These are phyloP conservation scores for Trachelus tabidus DNA, from an alignment of 2,888 invertebrate species.

Conservation along the genomic window DNA sequence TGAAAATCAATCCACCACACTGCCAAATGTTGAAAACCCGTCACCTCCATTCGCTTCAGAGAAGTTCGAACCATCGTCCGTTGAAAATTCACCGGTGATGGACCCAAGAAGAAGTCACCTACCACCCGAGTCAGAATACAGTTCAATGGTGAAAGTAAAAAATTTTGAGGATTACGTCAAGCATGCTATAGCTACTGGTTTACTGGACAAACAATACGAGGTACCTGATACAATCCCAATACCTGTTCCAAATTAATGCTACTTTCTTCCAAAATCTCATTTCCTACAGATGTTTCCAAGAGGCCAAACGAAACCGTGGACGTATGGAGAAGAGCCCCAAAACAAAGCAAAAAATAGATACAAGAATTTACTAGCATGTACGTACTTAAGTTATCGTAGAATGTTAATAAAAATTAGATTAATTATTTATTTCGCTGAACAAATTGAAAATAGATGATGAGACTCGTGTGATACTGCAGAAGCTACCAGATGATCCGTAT, in stretches of 20 bases:
- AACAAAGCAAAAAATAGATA: slow-evolving; percentile 68
- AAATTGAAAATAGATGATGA: slow-evolving; percentile 61
- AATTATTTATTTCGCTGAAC: slow-evolving; percentile 9
- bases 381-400: slow-evolving; percentile 34
- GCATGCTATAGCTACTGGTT: slow-evolving; percentile 50
- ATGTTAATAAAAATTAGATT: not conserved
- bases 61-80: too few species aligned
- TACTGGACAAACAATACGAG: slow-evolving; percentile 54
- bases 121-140: not conserved
- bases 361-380: slow-evolving; percentile 67
- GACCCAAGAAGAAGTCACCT: too few species aligned
- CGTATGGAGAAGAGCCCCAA: slow-evolving; percentile 59
- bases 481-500: slow-evolving; percentile 57
- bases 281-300: slow-evolving; percentile 57
- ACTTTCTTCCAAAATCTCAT: slow-evolving; percentile 5
- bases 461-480: slow-evolving; percentile 65
- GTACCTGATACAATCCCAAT: slow-evolving; percentile 31
- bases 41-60: too few species aligned
- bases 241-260: not conserved
- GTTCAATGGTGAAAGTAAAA: slow-evolving; percentile 46
- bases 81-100: too few species aligned
- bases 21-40: too few species aligned
- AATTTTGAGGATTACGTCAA: slow-evolving; percentile 64
- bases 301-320: slow-evolving; percentile 62
- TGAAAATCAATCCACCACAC: too few species aligned